Evolutionary conservation across 2,888 invertebrate species (phyloP), one percentile per base, ranked within the genome.

Genomic region (Acanthacorydalis orientalis): DNA sequence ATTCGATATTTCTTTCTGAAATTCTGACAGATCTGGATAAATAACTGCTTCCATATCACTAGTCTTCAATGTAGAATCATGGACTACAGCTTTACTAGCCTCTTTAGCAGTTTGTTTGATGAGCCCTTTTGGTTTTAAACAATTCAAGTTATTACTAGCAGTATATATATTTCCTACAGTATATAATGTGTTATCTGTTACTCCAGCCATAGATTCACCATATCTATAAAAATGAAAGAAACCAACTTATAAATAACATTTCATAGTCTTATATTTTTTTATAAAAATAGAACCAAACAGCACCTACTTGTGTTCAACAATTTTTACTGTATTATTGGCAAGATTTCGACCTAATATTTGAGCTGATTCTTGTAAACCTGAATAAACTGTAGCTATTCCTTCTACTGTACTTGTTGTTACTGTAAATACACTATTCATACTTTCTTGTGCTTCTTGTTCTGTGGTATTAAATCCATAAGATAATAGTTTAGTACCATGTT

Each of bases 391-490:
- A 1, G 75, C 71, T 55, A 82, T 76, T 1, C 83, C 83, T 61
- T 77, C 75, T 1, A 82, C 71, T 14, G 81, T 78, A n/a, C 80
- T 80, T 1, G 78, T 76, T 1, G 82, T 79, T 7, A 83, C 77
- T 23, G 77, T 78, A n/a, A n/a, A n/a, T 3, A 76, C 73, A 31
- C 73, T 71, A 51, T 73, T 73, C 51, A 78, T 64, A 55, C 73
- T 74, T 43, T 66, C 64, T 12, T 70, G 65, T 1, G 78, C 76
- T 44, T 76, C 68, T 31, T 61, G 57, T 54, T 70, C 68, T 41
- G 68, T 68, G 56, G 73, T 73, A 49, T 72, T 69, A 50, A 72
- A 68, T 10, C 74, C 73, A 46, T 68, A 69, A 11, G 75, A 70
- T 10, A 81, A 59, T 8, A 79, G 55, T 49, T 67, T 68, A 0